Evolutionary conservation across 1,140 invertebrate genomes (phyloP).

Genomic region (Neodiprion lecontei): DNA sequence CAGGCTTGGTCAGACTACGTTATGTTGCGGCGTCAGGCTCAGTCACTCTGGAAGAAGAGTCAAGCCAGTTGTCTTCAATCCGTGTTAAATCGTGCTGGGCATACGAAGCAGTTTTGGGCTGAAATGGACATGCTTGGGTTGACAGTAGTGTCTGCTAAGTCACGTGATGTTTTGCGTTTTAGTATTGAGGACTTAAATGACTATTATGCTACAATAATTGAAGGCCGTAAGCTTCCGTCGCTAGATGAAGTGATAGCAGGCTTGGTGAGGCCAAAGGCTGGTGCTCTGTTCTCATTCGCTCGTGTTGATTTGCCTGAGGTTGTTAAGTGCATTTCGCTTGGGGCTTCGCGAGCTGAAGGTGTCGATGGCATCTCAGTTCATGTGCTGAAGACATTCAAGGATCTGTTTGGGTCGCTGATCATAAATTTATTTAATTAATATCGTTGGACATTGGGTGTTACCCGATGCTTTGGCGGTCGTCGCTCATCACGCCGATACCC

Average conservation of each 20-base stretch:
- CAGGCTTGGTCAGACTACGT: background rate
- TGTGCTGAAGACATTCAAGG: background rate
- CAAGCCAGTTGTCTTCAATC: background rate
- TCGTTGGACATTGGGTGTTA: background rate
- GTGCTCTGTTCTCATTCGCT: background rate
- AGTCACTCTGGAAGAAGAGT: background rate
- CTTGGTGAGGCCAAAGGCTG: background rate
- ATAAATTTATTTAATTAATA: background rate
- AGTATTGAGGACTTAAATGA: background rate
- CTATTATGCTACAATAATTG: background rate
- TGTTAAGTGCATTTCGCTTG: background rate
- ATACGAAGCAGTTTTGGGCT: background rate
- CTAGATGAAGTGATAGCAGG: background rate
- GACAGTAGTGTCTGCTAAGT: background rate
- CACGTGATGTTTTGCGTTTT: background rate
- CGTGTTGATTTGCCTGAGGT: background rate
- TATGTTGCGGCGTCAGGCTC: background rate
- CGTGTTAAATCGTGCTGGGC: background rate
- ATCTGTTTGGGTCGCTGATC: background rate
- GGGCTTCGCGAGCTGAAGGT: background rate
- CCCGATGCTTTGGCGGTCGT: background rate
- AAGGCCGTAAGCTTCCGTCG: background rate
- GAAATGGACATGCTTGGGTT: background rate
- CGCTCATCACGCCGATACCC: background rate
- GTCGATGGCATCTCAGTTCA: constrained; percentile 2